A percentile compares a stretch with the other conserved stretches of the same genome.
These are phyloP conservation scores for Eupeodes luniger DNA, from an alignment of 2,888 invertebrate genomes.

Conservation along the genomic window DNA sequence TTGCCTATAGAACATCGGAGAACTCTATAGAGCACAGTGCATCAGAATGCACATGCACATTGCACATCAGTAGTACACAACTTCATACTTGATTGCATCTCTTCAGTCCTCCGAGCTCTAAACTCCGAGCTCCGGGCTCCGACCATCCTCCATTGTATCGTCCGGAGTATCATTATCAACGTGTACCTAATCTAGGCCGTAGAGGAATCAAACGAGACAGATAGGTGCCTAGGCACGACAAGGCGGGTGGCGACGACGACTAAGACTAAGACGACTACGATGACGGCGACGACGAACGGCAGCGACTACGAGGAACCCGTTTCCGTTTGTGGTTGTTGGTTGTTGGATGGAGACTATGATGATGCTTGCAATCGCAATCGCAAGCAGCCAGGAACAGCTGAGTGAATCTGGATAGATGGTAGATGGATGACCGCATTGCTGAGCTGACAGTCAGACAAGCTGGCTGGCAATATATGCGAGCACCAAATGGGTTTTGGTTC, in stretches of 20 bases:
- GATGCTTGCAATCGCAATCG: neutral
- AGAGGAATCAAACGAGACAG: slow-evolving; percentile 74
- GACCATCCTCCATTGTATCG: slow-evolving; percentile 5
- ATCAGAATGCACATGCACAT: neutral
- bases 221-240: slow-evolving; percentile 71
- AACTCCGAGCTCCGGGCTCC: too few relatives aligned
- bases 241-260: neutral
- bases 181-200: slow-evolving; percentile 74
- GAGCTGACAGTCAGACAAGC: slow-evolving; percentile 73
- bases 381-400: slow-evolving; percentile 62
- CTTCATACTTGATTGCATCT: slow-evolving; percentile 59
- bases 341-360: neutral
- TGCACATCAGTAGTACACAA: slow-evolving; percentile 21
- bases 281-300: neutral
- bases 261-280: too few relatives aligned
- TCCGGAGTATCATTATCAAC: slow-evolving; percentile 59
- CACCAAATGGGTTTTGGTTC: slow-evolving; percentile 64
- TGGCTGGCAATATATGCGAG: slow-evolving; percentile 54
- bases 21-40: too few relatives aligned
- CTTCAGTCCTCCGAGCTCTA: neutral
- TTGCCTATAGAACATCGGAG: neutral
- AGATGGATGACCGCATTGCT: slow-evolving; percentile 76
- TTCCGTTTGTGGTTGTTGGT: neutral
- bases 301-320: slow-evolving; percentile 24
- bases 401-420: slow-evolving; percentile 75